A percentile compares a stretch with the other conserved stretches of the same genome.
These are phyloP conservation scores for Aproaerema taeniolella DNA, from an alignment of 2,888 invertebrate genomes.

Conservation along the genomic window DNA sequence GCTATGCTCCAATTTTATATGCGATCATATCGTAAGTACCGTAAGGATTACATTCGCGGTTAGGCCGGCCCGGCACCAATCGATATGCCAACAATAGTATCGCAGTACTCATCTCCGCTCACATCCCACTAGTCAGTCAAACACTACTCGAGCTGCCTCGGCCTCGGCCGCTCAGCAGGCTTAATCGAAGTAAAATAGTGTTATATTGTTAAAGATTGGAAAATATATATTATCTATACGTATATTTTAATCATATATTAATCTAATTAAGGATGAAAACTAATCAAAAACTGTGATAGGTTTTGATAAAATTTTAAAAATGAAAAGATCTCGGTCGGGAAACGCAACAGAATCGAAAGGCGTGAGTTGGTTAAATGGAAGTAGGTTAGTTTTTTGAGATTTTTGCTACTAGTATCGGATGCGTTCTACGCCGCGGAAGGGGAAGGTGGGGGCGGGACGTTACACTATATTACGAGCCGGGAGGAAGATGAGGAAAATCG, in stretches of 20 bases:
- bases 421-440: constrained; percentile 30
- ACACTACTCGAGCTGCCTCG: not conserved
- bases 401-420: constrained; percentile 47
- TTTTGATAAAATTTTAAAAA: constrained; percentile 77
- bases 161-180: constrained; percentile 19
- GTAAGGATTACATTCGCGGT: constrained; percentile 34
- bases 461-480: constrained; percentile 23
- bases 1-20: constrained; percentile 65
- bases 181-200: constrained; percentile 69
- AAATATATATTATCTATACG: constrained; percentile 74
- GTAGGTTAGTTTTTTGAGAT: constrained; percentile 61
- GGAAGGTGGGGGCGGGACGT: constrained; percentile 19
- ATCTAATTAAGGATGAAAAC: constrained; percentile 74
- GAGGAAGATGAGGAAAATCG: constrained; percentile 47
- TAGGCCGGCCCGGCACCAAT: constrained; percentile 28
- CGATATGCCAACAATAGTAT: constrained; percentile 46
- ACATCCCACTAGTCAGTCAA: constrained; percentile 21
- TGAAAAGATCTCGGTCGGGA: constrained; percentile 35
- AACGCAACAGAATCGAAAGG: constrained; percentile 26
- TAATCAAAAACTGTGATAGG: constrained; percentile 78
- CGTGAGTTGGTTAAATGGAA: constrained; percentile 3
- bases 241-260: constrained; percentile 77
- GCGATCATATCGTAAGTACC: constrained; percentile 66
- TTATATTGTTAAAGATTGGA: constrained; percentile 75
- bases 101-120: constrained; percentile 32